phyloP scores from a whole-genome alignment of 53 echinoderm and acorn worm species.

The Paelopatides confundens region DNA sequence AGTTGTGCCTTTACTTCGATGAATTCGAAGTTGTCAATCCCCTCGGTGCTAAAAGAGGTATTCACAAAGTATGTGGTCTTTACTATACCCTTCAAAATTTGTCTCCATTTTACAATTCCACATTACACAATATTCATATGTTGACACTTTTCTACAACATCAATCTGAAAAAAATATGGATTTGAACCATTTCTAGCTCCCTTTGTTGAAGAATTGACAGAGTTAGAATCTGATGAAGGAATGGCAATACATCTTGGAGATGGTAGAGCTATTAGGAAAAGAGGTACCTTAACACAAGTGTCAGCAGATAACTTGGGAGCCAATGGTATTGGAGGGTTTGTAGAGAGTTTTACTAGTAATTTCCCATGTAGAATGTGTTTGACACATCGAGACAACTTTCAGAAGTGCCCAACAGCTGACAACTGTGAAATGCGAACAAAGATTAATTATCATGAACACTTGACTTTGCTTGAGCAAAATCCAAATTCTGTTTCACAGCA shows the following conservation, averaged over 20 bases:
- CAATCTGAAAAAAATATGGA: too few relatives aligned
- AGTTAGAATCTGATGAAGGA: slow-evolving; percentile 12
- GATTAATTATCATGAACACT: slow-evolving; percentile 53
- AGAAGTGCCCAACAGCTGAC: background rate
- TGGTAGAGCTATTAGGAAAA: slow-evolving; percentile 12
- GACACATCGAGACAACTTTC: too few relatives aligned
- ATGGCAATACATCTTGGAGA: slow-evolving; percentile 22
- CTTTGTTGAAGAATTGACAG: too few relatives aligned
- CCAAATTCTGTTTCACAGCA: slow-evolving; percentile 29
- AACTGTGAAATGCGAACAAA: slow-evolving; percentile 64
- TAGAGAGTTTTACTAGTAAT: slow-evolving; percentile 72
- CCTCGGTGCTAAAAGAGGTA: too few relatives aligned
- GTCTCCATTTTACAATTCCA: too few relatives aligned
- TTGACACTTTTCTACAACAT: too few relatives aligned
- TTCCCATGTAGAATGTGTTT: slow-evolving; percentile 67
- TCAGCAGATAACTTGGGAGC: slow-evolving; percentile 66
- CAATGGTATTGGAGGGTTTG: slow-evolving; percentile 64
- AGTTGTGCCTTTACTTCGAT: too few relatives aligned
- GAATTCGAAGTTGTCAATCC: too few relatives aligned
- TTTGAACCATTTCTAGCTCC: too few relatives aligned
- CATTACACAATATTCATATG: too few relatives aligned
- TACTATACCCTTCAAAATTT: too few relatives aligned
- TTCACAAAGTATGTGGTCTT: too few relatives aligned
- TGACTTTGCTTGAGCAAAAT: background rate
- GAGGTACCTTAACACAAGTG: slow-evolving; percentile 50